Evolutionary conservation across 2,797 vertebrate genomes (phyloP).

Genomic region (Tapera naevia): DNA sequence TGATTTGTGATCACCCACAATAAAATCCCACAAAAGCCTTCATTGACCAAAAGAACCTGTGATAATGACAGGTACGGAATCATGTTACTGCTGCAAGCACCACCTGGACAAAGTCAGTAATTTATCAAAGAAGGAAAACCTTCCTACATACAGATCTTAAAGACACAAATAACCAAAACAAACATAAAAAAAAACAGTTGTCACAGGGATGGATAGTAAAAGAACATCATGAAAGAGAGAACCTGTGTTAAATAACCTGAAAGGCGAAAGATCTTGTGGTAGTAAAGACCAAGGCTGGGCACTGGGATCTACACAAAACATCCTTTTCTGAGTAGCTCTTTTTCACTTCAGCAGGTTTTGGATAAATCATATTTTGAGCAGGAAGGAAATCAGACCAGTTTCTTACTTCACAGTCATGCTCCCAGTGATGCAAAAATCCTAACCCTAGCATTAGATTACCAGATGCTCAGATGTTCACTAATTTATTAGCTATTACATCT

Average conservation of each 20-base stretch:
- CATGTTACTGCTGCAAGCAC: neutral
- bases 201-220: neutral
- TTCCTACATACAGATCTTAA: neutral
- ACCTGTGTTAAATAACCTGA: neutral
- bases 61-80: neutral
- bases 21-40: neutral
- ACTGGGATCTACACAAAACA: neutral
- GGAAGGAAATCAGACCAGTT: neutral
- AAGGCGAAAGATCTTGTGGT: neutral
- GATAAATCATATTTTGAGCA: neutral
- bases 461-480: constrained; percentile 7
- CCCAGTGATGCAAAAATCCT: neutral
- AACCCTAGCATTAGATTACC: constrained; percentile 27
- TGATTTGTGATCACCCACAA: neutral
- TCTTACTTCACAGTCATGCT: neutral
- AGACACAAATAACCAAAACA: neutral
- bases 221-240: neutral
- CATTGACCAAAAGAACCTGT: neutral
- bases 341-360: neutral
- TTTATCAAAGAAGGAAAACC: neutral
- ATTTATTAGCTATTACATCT: neutral
- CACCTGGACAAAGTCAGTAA: neutral
- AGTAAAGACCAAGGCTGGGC: neutral
- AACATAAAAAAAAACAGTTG: neutral
- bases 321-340: neutral